Conservation (phyloP, 2,113 vertebrate species). For the Manacus vitellinus region DNA sequence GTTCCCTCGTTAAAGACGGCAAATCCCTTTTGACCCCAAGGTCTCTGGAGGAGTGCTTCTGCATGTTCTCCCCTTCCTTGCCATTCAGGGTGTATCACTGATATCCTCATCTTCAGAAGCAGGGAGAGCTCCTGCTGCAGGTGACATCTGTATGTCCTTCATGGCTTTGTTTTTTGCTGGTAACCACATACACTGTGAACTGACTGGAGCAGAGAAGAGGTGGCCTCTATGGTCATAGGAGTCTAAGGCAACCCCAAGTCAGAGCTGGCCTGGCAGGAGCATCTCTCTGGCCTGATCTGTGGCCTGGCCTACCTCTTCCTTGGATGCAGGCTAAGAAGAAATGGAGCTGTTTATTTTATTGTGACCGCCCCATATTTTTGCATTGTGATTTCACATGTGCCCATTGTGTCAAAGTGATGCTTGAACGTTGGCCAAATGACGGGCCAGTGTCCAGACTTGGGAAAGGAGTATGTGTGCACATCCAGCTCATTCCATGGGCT, state of each 20-base stretch:
- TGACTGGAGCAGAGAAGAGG: neutral
- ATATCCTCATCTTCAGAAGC: neutral
- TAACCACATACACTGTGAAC: neutral
- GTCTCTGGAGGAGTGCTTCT: neutral
- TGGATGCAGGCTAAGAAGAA: neutral
- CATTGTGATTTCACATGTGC: neutral
- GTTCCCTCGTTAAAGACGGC: accelerated
- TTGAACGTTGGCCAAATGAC: accelerated
- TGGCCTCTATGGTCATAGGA: neutral
- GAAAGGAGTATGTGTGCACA: neutral
- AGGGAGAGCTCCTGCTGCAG: neutral
- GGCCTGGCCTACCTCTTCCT: neutral
- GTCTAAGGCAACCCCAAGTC: neutral
- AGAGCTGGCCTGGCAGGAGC: neutral
- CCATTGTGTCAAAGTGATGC: slow-evolving; percentile 3
- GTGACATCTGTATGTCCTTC: neutral
- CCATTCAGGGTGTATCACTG: accelerated
- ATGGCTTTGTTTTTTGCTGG: neutral
- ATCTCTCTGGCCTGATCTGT: neutral
- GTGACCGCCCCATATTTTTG: neutral
- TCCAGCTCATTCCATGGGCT: neutral
- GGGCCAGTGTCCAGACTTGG: neutral
- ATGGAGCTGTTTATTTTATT: neutral
- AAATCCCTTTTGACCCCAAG: neutral
- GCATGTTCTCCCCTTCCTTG: accelerated